phyloP scores from a whole-genome alignment of 2,113 vertebrate genomes.

The Oceanodroma tethys region DNA sequence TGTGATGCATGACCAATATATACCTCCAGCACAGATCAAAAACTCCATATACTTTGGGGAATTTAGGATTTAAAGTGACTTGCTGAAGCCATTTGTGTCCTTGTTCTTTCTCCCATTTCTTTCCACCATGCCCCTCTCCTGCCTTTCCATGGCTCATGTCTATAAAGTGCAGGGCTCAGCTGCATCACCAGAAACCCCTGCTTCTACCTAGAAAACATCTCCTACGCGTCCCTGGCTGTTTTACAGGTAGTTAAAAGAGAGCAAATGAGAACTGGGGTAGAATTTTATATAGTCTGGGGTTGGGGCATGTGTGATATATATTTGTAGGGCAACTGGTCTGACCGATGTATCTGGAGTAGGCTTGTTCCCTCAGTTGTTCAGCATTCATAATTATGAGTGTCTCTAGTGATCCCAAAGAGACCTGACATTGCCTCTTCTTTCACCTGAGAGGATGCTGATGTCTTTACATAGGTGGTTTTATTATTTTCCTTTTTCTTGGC shows the following conservation, averaged over 20 bases:
- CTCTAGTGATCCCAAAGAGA: not conserved
- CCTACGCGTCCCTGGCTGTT: not conserved
- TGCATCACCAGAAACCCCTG: not conserved
- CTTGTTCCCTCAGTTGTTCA: not conserved
- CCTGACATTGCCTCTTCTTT: not conserved
- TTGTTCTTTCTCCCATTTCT: not conserved
- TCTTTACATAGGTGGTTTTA: not conserved
- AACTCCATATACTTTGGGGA: not conserved
- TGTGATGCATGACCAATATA: not conserved
- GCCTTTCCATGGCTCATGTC: not conserved
- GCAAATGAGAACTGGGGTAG: not conserved
- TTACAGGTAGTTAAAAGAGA: not conserved
- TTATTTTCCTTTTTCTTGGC: not conserved
- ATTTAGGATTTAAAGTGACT: not conserved
- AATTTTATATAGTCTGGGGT: not conserved
- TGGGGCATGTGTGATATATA: not conserved
- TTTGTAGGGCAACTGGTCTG: not conserved
- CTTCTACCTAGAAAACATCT: not conserved
- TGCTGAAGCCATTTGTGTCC: not conserved
- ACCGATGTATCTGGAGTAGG: not conserved
- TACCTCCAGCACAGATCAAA: not conserved
- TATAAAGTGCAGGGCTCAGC: not conserved
- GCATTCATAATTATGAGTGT: not conserved
- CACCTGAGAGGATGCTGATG: not conserved
- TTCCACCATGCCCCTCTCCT: rapidly evolving